phyloP scores from a whole-genome alignment of 2,113 vertebrate species.

The Oreocharis arfaki region DNA sequence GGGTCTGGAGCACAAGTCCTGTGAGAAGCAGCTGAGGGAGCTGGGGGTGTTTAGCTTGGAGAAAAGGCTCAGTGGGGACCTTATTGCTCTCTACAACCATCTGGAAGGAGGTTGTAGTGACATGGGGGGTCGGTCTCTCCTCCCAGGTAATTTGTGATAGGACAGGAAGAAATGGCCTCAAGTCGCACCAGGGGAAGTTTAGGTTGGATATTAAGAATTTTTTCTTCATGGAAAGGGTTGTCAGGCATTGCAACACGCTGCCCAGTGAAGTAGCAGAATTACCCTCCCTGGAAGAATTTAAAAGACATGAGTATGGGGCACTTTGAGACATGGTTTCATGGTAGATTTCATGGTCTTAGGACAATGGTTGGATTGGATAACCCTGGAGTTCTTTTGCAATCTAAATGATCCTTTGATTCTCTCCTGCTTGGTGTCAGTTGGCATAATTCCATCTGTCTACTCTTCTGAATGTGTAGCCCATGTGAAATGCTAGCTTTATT shows the following conservation, averaged over 20 bases:
- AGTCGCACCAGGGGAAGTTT: not conserved
- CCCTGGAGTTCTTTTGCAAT: not conserved
- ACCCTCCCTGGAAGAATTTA: not conserved
- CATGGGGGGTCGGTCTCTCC: not conserved
- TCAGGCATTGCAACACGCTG: not conserved
- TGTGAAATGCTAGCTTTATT: not conserved
- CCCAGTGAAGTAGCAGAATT: not conserved
- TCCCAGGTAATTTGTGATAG: not conserved
- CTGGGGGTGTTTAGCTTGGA: not conserved
- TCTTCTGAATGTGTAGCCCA: not conserved
- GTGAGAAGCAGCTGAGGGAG: not conserved
- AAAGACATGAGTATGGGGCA: fast-evolving
- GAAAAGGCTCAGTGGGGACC: not conserved
- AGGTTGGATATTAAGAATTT: not conserved
- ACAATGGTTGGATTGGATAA: not conserved
- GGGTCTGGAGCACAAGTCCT: not conserved
- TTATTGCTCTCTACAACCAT: not conserved
- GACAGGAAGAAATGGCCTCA: not conserved
- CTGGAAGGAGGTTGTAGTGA: not conserved
- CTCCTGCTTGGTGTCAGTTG: not conserved
- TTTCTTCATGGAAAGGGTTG: not conserved
- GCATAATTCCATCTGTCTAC: not conserved
- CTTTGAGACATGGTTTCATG: not conserved
- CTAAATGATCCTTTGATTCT: not conserved
- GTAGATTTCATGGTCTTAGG: not conserved